These are phyloP conservation scores for Marronus borbonicus DNA, from an alignment of 2,888 invertebrate genomes.

Conservation along the genomic window DNA sequence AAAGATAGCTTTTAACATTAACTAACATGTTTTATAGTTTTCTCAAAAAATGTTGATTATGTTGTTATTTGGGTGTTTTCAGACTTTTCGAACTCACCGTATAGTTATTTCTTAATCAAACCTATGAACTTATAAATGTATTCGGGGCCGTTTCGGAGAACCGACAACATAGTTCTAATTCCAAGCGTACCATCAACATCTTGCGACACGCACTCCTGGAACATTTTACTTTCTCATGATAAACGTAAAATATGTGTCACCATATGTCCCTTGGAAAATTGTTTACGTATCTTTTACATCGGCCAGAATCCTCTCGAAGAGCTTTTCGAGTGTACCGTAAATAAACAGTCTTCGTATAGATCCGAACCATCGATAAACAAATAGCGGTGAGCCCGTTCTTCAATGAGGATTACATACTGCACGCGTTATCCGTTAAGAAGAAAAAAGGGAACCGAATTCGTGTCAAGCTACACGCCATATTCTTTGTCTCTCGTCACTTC, in stretches of 20 bases:
- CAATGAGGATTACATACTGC: slow-evolving; percentile 2
- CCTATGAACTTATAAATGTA: too few relatives aligned
- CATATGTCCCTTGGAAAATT: slow-evolving; percentile 8
- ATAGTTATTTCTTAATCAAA: too few relatives aligned
- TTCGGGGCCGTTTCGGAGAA: too few relatives aligned
- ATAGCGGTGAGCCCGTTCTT: slow-evolving; percentile 20
- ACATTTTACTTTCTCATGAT: slow-evolving; percentile 13
- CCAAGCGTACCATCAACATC: too few relatives aligned
- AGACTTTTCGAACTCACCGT: too few relatives aligned
- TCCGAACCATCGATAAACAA: slow-evolving; percentile 27
- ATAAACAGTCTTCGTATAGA: slow-evolving; percentile 16
- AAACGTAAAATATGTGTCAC: slow-evolving; percentile 29
- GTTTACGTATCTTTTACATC: slow-evolving; percentile 22
- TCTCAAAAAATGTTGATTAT: too few relatives aligned
- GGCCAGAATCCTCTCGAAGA: slow-evolving; percentile 7
- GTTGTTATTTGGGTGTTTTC: too few relatives aligned
- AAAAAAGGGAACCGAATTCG: slow-evolving; percentile 1
- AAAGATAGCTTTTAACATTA: too few relatives aligned
- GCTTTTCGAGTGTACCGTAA: slow-evolving; percentile 23
- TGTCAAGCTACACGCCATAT: slow-evolving; percentile 10
- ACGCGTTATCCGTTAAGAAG: background rate
- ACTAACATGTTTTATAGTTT: too few relatives aligned
- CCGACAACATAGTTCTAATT: too few relatives aligned
- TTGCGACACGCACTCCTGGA: too few relatives aligned
- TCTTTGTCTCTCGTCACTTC: slow-evolving; percentile 27